Evolutionary conservation across 2,888 invertebrate genomes (phyloP).

Genomic region (Pheosia gnoma): DNA sequence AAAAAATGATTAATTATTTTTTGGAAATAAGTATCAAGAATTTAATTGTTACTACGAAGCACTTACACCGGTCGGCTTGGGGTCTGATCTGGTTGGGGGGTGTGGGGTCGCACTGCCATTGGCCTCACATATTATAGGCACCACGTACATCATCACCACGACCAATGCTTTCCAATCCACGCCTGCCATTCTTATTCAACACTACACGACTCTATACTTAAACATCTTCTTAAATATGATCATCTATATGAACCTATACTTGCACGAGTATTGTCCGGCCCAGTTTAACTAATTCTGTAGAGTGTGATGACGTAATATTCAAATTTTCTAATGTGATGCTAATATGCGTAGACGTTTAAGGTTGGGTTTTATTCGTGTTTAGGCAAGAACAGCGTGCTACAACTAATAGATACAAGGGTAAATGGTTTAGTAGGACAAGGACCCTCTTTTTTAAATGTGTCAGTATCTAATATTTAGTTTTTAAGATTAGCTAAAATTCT

Average conservation of each 20-base stretch:
- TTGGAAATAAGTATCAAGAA: too few relatives aligned
- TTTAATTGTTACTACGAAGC: slow-evolving; percentile 8
- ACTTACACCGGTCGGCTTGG: slow-evolving; percentile 44
- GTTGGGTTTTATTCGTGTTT: slow-evolving; percentile 21
- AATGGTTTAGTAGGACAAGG: background rate
- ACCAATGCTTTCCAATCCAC: slow-evolving; percentile 14
- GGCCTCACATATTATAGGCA: background rate
- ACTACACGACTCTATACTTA: slow-evolving; percentile 8
- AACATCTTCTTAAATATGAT: slow-evolving; percentile 5
- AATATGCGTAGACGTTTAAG: slow-evolving; percentile 25
- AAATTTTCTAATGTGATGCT: slow-evolving; percentile 31
- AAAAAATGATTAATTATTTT: background rate
- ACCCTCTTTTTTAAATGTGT: background rate
- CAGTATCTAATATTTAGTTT: background rate
- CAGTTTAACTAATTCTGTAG: slow-evolving; percentile 10
- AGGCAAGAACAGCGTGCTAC: slow-evolving; percentile 12
- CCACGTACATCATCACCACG: slow-evolving; percentile 5
- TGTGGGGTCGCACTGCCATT: slow-evolving; percentile 9
- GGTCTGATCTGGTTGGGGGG: slow-evolving; percentile 1
- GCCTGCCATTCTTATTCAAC: slow-evolving; percentile 12
- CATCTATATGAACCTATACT: background rate
- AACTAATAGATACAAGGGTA: slow-evolving; percentile 17
- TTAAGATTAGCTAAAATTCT: too few relatives aligned
- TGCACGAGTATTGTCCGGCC: slow-evolving; percentile 7
- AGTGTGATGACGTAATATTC: slow-evolving; percentile 11